phyloP scores from a whole-genome alignment of 2,888 invertebrate genomes.

The Trichogramma dendrolimi region DNA sequence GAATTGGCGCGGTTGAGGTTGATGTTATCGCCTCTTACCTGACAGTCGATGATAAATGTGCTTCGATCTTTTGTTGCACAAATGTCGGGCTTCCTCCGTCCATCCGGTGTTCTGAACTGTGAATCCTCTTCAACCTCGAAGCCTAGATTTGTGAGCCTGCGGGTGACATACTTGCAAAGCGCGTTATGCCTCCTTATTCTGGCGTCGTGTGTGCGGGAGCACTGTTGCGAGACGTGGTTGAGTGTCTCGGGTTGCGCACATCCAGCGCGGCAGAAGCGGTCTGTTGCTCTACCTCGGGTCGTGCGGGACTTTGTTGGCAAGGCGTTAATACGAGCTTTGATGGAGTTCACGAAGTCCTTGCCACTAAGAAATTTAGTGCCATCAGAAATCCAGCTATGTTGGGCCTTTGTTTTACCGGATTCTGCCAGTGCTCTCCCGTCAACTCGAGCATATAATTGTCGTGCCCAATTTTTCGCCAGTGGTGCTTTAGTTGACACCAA shows the following conservation, averaged over 20 bases:
- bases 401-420: constrained; percentile 5
- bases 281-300: constrained; percentile 30
- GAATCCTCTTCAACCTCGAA: constrained; percentile 34
- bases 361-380: constrained; percentile 21
- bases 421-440: constrained; percentile 21
- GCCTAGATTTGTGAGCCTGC: constrained; percentile 14
- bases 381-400: constrained; percentile 22
- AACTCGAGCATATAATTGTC: constrained; percentile 22
- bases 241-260: constrained; percentile 39
- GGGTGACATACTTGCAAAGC: constrained; percentile 2
- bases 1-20: neutral
- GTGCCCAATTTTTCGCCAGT: neutral
- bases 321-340: constrained; percentile 38
- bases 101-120: constrained; percentile 22
- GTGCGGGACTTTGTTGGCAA: constrained; percentile 38
- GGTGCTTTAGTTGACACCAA: neutral
- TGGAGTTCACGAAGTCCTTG: constrained; percentile 19
- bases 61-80: neutral
- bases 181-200: constrained; percentile 31
- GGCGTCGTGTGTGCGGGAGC: constrained; percentile 40
- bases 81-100: constrained; percentile 12
- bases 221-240: constrained; percentile 40
- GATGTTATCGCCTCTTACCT: neutral
- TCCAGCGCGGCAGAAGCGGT: constrained; percentile 37
- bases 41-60: constrained; percentile 1